Evolutionary conservation across 2,113 vertebrate species (phyloP), one percentile per base, ranked within the genome.

Genomic region (Tretioscincus oriximinensis): DNA sequence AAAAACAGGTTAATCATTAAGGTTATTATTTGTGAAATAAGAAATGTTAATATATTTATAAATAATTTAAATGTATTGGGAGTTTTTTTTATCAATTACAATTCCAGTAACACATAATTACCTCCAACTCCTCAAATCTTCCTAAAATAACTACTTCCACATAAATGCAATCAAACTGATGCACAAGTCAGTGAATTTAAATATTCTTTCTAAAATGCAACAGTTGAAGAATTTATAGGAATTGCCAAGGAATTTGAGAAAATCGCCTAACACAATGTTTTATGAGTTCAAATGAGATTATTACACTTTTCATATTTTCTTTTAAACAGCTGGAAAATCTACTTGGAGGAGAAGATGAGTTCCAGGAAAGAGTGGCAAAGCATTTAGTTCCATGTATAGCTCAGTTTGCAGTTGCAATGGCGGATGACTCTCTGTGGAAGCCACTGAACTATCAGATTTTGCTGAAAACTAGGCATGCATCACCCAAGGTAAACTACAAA

Each of bases 351-450:
- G 95, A 96, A 24, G 94, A 95, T 84, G 89, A 21, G 71, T 98
- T 96, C 91, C 96, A 96, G 87, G 91, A 89, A 64, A 94, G 96
- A 84, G 94, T 98, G 81, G 95, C 93, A 4, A 63, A 85, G 73
- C 95, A 97, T 87, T 92, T 99, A 88, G 90, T 97, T 5, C 98
- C 97, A 0, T 99, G 98, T 86, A 85, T 99, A 22, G 97, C 95
- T 29, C 98, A 99, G 93, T 98, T 99, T 88, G 91, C 97, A 1
- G 95, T 98, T 66, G 97, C 98, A 31, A 87, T 97, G 94, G 94
- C 95, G 1, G 97, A 99, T 7, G 98, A 99, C 87, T 93, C 96
- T 0, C 95, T 96, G 51, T 99, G 98, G 98, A 99, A 99, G 83
- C 96, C 95, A 2, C 94, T 99, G 8, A 99, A 99, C 93, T 98